Evolutionary conservation across 2,113 vertebrate species (phyloP).

Genomic region (Anhinga anhinga): DNA sequence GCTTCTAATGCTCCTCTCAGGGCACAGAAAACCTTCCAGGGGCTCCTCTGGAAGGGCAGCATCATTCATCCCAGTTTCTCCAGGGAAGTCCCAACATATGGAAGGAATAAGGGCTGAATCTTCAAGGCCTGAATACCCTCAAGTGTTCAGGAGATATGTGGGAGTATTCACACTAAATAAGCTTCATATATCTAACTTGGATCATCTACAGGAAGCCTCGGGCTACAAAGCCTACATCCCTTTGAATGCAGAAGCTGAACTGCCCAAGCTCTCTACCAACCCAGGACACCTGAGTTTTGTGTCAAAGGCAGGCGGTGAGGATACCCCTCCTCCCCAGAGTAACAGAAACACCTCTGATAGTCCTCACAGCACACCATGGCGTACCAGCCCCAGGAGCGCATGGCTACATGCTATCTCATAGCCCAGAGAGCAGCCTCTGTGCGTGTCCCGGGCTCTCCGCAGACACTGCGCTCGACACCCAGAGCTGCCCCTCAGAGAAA

Average conservation of each 20-base stretch:
- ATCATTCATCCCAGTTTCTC: not conserved
- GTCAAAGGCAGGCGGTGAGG: not conserved
- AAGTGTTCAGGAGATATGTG: not conserved
- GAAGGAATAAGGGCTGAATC: not conserved
- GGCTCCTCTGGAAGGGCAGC: not conserved
- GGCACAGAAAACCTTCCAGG: not conserved
- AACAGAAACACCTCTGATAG: rapidly evolving
- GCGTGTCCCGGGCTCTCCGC: not conserved
- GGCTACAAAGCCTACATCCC: not conserved
- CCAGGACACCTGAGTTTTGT: not conserved
- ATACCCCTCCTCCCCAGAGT: too few species aligned
- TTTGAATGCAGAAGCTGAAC: not conserved
- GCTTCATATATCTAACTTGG: too few species aligned
- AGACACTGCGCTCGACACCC: not conserved
- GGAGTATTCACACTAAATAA: not conserved
- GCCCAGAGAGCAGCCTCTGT: too few species aligned
- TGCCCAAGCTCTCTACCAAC: not conserved
- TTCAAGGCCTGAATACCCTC: not conserved
- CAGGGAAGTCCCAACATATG: too few species aligned
- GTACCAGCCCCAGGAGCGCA: not conserved
- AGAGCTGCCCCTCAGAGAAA: not conserved
- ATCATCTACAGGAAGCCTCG: not conserved
- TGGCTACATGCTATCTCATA: rapidly evolving
- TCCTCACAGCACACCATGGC: not conserved
- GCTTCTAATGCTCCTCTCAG: not conserved